phyloP scores from a whole-genome alignment of 2,797 vertebrate species.

The Lutjanus campechanus region DNA sequence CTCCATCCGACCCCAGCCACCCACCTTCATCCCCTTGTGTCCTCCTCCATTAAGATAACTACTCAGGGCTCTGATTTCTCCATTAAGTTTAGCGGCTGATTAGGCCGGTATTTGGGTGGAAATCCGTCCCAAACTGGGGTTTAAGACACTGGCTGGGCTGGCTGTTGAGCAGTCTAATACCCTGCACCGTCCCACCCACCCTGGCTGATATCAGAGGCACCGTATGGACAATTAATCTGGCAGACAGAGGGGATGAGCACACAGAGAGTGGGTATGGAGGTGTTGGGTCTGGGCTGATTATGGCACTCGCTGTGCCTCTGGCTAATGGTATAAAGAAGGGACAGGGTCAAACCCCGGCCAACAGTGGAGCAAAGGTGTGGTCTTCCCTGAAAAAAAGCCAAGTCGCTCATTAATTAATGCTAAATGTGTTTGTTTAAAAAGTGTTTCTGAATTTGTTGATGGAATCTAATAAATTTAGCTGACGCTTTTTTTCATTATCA shows the following conservation, averaged over 20 bases:
- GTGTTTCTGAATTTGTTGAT: neutral
- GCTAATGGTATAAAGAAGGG: constrained; percentile 68
- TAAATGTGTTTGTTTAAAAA: constrained; percentile 7
- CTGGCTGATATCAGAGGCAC: constrained; percentile 66
- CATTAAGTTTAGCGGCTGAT: constrained; percentile 72
- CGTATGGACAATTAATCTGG: constrained; percentile 81
- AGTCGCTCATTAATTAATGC: constrained; percentile 31
- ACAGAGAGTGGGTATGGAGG: constrained; percentile 64
- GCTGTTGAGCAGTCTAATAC: constrained; percentile 59
- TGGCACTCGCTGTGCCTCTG: constrained; percentile 68
- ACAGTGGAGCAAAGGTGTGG: constrained; percentile 28
- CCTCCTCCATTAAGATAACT: constrained; percentile 84
- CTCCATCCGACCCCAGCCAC: constrained; percentile 18
- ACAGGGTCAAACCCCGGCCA: constrained; percentile 54
- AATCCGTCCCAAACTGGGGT: constrained; percentile 64
- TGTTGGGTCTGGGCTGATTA: constrained; percentile 74
- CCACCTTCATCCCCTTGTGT: constrained; percentile 72
- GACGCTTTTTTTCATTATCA: neutral
- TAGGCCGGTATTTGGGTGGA: constrained; percentile 70
- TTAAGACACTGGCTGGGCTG: constrained; percentile 59
- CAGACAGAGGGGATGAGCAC: constrained; percentile 69
- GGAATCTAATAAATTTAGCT: neutral
- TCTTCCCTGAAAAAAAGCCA: constrained; percentile 24
- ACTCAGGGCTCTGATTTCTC: constrained; percentile 70
- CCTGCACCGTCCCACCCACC: constrained; percentile 52